Percentiles rank a stretch among this genome's conserved stretches.
phyloP scores from a whole-genome alignment of 2,797 vertebrate genomes.

The Hydrocynus forskahlii region DNA sequence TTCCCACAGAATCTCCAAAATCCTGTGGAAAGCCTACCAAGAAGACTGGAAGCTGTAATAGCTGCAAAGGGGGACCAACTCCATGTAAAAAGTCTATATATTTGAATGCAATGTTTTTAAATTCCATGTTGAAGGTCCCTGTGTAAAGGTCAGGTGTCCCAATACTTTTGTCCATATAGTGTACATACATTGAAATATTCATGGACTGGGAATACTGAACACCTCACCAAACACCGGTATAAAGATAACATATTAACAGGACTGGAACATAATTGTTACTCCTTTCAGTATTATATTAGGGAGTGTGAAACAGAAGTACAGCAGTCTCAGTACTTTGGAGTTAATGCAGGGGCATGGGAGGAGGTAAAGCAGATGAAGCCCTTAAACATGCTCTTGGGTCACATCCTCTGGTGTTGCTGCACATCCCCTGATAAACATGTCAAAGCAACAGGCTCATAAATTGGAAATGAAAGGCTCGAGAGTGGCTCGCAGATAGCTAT shows the following conservation, averaged over 20 bases:
- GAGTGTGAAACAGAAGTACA: background rate
- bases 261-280: background rate
- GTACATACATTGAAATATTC: background rate
- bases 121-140: too few species aligned
- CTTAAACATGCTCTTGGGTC: constrained; percentile 81
- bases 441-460: constrained; percentile 87
- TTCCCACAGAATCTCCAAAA: too few species aligned
- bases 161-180: too few species aligned
- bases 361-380: constrained; percentile 78
- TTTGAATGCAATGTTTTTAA: too few species aligned
- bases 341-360: background rate
- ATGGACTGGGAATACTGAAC: background rate
- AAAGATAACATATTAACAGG: background rate
- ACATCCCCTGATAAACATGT: constrained; percentile 88
- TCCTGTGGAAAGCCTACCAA: too few species aligned
- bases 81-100: too few species aligned
- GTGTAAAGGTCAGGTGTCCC: too few species aligned
- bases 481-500: constrained; percentile 86
- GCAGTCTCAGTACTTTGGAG: background rate
- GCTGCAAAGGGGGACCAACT: too few species aligned
- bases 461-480: constrained; percentile 84
- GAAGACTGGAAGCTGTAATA: too few species aligned
- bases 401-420: constrained; percentile 83
- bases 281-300: background rate
- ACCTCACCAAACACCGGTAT: background rate